phyloP scores from a whole-genome alignment of 1,140 invertebrate genomes.

The Lethocerus indicus region DNA sequence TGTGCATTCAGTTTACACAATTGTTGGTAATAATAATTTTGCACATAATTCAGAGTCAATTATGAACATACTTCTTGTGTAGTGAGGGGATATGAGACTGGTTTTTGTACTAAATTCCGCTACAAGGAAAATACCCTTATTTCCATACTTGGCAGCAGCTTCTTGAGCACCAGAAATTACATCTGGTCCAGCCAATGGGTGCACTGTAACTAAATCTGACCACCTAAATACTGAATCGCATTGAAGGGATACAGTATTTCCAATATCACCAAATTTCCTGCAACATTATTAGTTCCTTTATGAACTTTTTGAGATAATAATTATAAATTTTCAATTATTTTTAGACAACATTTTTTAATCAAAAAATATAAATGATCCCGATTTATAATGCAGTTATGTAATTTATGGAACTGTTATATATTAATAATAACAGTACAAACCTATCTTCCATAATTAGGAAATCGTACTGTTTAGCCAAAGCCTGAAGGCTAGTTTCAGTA shows the following conservation, averaged over 20 bases:
- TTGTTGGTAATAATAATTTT: too few relatives aligned
- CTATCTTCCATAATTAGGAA: constrained; percentile 91
- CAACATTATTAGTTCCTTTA: constrained; percentile 17
- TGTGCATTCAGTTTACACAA: too few relatives aligned
- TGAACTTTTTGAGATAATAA: too few relatives aligned
- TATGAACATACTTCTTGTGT: constrained; percentile 44
- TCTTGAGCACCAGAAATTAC: constrained; percentile 55
- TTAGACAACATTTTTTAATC: too few relatives aligned
- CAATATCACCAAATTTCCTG: constrained; percentile 94
- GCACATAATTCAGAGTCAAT: too few relatives aligned
- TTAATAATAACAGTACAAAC: constrained; percentile 21
- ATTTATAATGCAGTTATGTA: too few relatives aligned
- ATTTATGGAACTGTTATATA: background rate
- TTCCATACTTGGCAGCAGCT: constrained; percentile 18
- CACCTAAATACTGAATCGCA: constrained; percentile 60
- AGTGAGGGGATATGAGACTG: constrained; percentile 55
- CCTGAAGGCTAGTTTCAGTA: constrained; percentile 41
- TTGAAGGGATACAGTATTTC: constrained; percentile 75
- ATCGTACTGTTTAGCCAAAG: constrained; percentile 55
- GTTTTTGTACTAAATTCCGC: constrained; percentile 76
- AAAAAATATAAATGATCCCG: too few relatives aligned
- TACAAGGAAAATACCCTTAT: constrained; percentile 43
- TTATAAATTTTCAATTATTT: too few relatives aligned
- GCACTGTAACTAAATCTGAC: constrained; percentile 82
- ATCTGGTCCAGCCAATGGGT: constrained; percentile 70